phyloP scores from a whole-genome alignment of 2,113 vertebrate genomes.

The Istiophorus platypterus region DNA sequence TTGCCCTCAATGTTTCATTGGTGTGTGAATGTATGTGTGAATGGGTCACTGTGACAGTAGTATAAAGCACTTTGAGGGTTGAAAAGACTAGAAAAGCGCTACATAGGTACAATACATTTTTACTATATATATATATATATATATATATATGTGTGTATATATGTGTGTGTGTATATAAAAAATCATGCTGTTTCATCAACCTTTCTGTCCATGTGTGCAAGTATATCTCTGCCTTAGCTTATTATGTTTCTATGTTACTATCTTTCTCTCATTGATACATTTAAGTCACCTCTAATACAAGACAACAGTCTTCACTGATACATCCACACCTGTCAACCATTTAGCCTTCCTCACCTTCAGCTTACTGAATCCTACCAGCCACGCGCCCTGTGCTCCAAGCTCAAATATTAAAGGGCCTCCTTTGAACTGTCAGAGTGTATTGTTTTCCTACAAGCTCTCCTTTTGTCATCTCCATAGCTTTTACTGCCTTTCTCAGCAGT shows the following conservation, averaged over 20 bases:
- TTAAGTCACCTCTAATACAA: not conserved
- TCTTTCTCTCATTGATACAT: not conserved
- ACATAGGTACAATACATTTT: no score
- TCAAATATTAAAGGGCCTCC: constrained; percentile 78
- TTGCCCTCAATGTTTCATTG: no score
- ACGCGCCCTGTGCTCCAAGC: constrained; percentile 9
- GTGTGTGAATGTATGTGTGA: no score
- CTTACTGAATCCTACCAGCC: constrained; percentile 22
- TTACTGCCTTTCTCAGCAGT: constrained; percentile 83
- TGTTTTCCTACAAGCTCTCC: constrained; percentile 75
- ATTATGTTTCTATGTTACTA: not conserved
- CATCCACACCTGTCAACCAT: constrained; percentile 3
- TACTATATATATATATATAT: no score
- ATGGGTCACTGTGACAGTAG: no score
- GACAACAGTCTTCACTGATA: not conserved
- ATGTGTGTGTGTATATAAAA: not conserved
- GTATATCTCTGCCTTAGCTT: not conserved
- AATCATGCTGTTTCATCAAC: not conserved
- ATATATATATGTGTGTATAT: no score
- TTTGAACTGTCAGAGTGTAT: constrained; percentile 82
- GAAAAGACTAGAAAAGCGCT: no score
- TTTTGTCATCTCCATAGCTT: constrained; percentile 78
- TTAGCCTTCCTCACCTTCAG: constrained; percentile 60
- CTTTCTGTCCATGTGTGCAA: not conserved
- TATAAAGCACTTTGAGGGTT: no score